Evolutionary conservation across 2,113 vertebrate species (phyloP).

Genomic region (Phylloscopus trochiloides): DNA sequence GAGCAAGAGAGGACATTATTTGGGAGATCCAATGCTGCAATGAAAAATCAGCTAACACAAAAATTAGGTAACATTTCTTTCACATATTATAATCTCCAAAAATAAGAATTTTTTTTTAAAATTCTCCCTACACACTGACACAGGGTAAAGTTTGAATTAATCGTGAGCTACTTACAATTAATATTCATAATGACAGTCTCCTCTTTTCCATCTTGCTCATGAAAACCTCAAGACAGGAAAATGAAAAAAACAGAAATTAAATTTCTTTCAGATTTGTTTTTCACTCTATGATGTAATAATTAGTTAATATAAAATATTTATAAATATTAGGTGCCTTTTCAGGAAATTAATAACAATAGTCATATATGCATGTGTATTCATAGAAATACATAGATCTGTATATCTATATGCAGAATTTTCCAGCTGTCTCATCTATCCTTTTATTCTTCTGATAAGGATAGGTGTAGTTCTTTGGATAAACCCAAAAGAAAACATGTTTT

Average conservation of each 20-base stretch:
- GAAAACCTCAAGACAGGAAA: not conserved
- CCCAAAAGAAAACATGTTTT: not conserved
- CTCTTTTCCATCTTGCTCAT: not conserved
- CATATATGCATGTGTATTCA: not conserved
- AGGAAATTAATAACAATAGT: not conserved
- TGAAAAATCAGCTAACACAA: not conserved
- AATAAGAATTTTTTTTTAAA: not conserved
- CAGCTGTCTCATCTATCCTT: not conserved
- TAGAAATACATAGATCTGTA: not conserved
- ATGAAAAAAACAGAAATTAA: not conserved
- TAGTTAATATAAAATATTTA: not conserved
- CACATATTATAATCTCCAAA: not conserved
- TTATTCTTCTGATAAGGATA: not conserved
- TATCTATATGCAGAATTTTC: not conserved
- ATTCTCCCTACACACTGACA: not conserved
- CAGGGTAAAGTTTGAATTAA: not conserved
- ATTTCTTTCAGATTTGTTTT: not conserved
- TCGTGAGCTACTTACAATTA: not conserved
- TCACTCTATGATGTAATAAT: not conserved
- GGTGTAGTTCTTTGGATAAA: not conserved
- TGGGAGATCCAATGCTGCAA: not conserved
- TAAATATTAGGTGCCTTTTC: not conserved
- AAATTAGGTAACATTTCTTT: not conserved
- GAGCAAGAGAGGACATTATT: not conserved
- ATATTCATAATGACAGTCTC: not conserved